Base-by-base conservation (phyloP, 2,797 vertebrate genomes). In the Liasis olivaceus region DNA sequence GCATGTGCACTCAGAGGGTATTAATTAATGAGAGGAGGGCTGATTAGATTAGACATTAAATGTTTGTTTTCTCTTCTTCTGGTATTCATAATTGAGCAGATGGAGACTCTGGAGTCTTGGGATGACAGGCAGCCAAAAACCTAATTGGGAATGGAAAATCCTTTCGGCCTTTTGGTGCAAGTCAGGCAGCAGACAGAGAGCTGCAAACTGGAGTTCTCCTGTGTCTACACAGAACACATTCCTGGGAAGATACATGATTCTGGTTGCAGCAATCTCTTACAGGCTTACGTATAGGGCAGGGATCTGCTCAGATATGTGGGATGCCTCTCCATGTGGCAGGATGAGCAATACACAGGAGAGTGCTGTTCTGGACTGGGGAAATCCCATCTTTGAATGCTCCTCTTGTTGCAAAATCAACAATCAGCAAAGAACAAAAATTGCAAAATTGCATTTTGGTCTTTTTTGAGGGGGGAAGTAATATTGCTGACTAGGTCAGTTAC, bases 41-140 rank as follows among this genome's bases (percentile, higher is more conserved):
- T 98, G 97, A 97, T 97, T 97, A 97, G 97, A 96, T 97, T 96
- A 97, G 97, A 97, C 98, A 97, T 98, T 95, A 97, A 97, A 96
- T 97, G 97, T 97, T 97, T 96, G 93, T 97, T 95, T 97, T 97
- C 64, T 94, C 90, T 88, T n/a, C 72, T 90, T 94, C 94, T 85
- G 36, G 92, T 95, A 95, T 87, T 90, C 90, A 94, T 95, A 97
- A 96, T 90, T 95, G 96, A 96, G 95, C 96, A 96, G 95, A 96
- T 96, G 96, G 92, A 51, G 91, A 81, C 93, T 56, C 3, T 94
- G 95, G 88, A 56, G 90, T 89, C 94, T 31, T 1, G 86, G 91
- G 87, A 60, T 17, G 77, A 58, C 66, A 89, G 63, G 86, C 89
- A 20, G 89, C 91, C 86, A 92, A 88, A 36, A 91, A 84, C 47